phyloP scores from a whole-genome alignment of 2,888 invertebrate genomes.

The Melieria picta region DNA sequence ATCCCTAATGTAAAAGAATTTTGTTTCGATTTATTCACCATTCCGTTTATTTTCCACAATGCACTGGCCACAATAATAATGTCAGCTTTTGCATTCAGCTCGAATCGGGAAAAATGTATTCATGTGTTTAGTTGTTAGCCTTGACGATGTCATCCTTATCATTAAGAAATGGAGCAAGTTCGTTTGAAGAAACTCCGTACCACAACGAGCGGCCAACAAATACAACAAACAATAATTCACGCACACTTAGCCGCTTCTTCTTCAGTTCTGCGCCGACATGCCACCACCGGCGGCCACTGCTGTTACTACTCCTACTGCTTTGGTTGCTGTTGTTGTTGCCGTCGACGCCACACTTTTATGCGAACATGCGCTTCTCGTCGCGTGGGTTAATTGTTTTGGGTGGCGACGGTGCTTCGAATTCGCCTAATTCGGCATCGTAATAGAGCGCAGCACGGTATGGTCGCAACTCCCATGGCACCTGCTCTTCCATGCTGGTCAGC shows the following conservation, averaged over 20 bases:
- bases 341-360: constrained; percentile 45
- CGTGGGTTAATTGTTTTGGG: constrained; percentile 64
- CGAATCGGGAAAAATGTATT: no score
- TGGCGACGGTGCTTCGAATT: constrained; percentile 74
- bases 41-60: no score
- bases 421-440: constrained; percentile 80
- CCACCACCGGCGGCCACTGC: constrained; percentile 39
- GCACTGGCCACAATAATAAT: no score
- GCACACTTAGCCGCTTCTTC: constrained; percentile 39
- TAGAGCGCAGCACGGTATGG: constrained; percentile 76
- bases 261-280: constrained; percentile 33
- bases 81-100: no score
- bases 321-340: constrained; percentile 24
- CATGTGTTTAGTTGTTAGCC: no score
- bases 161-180: not conserved
- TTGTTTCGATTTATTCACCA: no score
- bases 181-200: constrained; percentile 40
- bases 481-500: constrained; percentile 80
- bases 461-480: constrained; percentile 83
- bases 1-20: no score
- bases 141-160: no score
- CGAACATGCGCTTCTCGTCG: constrained; percentile 55
- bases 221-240: constrained; percentile 45
- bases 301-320: constrained; percentile 19
- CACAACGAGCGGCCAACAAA: constrained; percentile 46